Evolutionary conservation across 1,140 invertebrate species (phyloP).

Genomic region (Zaprionus ornatus): DNA sequence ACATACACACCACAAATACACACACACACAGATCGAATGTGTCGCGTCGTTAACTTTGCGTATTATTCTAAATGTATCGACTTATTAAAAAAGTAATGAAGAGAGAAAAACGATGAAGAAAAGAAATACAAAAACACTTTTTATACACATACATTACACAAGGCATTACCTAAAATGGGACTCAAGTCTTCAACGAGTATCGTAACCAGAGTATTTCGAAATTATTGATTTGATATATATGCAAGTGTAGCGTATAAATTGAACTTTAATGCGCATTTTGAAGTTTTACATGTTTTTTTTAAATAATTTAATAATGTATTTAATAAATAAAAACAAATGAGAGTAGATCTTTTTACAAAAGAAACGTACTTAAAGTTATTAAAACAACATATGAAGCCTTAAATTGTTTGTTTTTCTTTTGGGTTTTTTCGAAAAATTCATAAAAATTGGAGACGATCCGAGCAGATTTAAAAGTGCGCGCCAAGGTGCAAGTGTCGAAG

Average conservation of each 20-base stretch:
- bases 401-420: neutral
- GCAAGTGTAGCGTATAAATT: slow-evolving; percentile 52
- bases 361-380: slow-evolving; percentile 75
- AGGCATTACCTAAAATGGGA: slow-evolving; percentile 27
- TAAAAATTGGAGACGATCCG: neutral
- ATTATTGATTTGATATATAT: slow-evolving; percentile 60
- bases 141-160: slow-evolving; percentile 41
- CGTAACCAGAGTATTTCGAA: slow-evolving; percentile 70
- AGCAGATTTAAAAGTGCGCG: neutral
- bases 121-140: slow-evolving; percentile 30
- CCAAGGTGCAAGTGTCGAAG: neutral
- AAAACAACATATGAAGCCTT: slow-evolving; percentile 64
- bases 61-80: slow-evolving; percentile 62
- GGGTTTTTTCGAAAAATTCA: neutral
- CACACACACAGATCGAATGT: slow-evolving; percentile 15
- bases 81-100: slow-evolving; percentile 1
- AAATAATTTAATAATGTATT: slow-evolving; percentile 79
- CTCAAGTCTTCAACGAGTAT: slow-evolving; percentile 51
- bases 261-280: slow-evolving; percentile 72
- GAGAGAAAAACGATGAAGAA: neutral
- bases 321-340: slow-evolving; percentile 70
- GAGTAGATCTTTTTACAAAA: slow-evolving; percentile 78
- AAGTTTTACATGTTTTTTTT: slow-evolving; percentile 78
- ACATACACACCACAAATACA: slow-evolving; percentile 11
- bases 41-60: slow-evolving; percentile 48